These are phyloP conservation scores for Subacronicta megacephala DNA, from an alignment of 2,888 invertebrate genomes.

Conservation along the genomic window DNA sequence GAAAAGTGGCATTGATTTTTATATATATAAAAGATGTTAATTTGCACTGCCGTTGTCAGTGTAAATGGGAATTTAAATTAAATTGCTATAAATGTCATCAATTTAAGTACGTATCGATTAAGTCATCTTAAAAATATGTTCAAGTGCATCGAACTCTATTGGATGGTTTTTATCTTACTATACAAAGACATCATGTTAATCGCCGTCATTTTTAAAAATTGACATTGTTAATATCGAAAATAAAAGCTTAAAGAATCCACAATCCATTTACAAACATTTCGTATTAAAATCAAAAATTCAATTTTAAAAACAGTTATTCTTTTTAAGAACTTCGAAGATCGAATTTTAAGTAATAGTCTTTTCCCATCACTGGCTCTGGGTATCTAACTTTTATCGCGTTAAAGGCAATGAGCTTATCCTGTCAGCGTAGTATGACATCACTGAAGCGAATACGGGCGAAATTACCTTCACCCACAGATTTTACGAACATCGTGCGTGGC, in stretches of 20 bases:
- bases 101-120: too few species aligned
- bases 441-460: slow-evolving; percentile 79
- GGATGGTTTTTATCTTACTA: not conserved
- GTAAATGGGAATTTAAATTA: not conserved
- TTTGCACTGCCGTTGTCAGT: not conserved
- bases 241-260: too few species aligned
- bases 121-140: not conserved
- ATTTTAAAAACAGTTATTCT: slow-evolving; percentile 10
- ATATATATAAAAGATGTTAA: too few species aligned
- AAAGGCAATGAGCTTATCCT: slow-evolving; percentile 73
- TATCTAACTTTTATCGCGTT: slow-evolving; percentile 65
- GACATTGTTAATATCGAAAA: too few species aligned
- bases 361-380: slow-evolving; percentile 5
- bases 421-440: slow-evolving; percentile 81
- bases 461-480: slow-evolving; percentile 85
- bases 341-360: slow-evolving; percentile 13
- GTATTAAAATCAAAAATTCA: slow-evolving; percentile 35
- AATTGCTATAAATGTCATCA: not conserved
- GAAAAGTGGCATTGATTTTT: too few species aligned
- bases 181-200: slow-evolving; percentile 1
- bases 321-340: slow-evolving; percentile 27
- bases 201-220: not conserved
- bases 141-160: slow-evolving; percentile 26
- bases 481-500: slow-evolving; percentile 58
- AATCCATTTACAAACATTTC: slow-evolving; percentile 13